Conservation (phyloP, 2,888 invertebrate species). For the Rhamphomyia laevipes region DNA sequence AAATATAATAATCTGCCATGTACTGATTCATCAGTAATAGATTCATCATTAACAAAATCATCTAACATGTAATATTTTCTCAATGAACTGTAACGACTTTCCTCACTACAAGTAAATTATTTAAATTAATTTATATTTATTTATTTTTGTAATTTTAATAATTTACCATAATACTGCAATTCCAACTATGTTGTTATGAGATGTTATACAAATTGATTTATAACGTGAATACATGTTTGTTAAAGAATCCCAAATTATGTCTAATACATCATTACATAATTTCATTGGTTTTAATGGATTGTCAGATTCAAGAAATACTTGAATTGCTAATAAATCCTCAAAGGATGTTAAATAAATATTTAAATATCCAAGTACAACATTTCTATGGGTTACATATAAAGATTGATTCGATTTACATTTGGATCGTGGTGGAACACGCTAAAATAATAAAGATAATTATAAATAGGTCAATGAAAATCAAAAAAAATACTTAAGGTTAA, state of each 20-base stretch:
- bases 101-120: not conserved
- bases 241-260: no score
- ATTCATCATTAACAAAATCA: not conserved
- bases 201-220: no score
- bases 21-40: not conserved
- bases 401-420: not conserved
- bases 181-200: no score
- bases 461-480: no score
- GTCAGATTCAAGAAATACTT: not conserved
- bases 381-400: not conserved
- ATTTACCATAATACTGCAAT: no score
- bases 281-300: not conserved
- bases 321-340: not conserved
- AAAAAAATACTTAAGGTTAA: no score
- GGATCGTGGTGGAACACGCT: not conserved
- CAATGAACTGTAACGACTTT: not conserved
- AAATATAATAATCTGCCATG: conserved; percentile 11
- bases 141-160: no score
- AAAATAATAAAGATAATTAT: not conserved
- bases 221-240: no score
- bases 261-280: not conserved
- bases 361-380: not conserved
- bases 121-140: no score
- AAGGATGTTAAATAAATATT: not conserved
- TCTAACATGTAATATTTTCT: conserved; percentile 4